Conservation (phyloP, 2,888 invertebrate species). For the Mesoligia furuncula region DNA sequence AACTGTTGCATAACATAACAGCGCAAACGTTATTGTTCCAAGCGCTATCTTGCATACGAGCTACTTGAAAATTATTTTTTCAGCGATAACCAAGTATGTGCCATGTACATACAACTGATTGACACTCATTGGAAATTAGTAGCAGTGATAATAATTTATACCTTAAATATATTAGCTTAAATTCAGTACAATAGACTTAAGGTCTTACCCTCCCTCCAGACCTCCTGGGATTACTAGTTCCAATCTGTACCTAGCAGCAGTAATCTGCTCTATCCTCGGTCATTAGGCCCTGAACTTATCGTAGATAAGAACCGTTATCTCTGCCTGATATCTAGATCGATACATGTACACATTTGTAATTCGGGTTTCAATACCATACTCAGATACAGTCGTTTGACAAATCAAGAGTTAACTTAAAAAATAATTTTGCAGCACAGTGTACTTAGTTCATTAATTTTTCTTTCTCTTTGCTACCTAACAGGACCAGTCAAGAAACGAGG, state of each 20-base stretch:
- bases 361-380: slow-evolving; percentile 62
- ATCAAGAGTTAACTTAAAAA: slow-evolving; percentile 7
- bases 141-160: not conserved
- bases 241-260: slow-evolving; percentile 60
- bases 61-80: slow-evolving; percentile 35
- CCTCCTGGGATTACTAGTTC: slow-evolving; percentile 34
- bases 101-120: slow-evolving; percentile 15
- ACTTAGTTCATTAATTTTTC: not conserved
- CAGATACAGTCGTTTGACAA: slow-evolving; percentile 34
- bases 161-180: not conserved
- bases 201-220: slow-evolving; percentile 7
- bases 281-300: slow-evolving; percentile 77
- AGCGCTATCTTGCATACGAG: slow-evolving; percentile 21
- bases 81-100: slow-evolving; percentile 5
- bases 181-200: not conserved
- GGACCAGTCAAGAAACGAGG: slow-evolving; percentile 34
- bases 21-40: slow-evolving; percentile 33
- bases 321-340: slow-evolving; percentile 78
- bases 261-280: slow-evolving; percentile 66
- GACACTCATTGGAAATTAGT: slow-evolving; percentile 26
- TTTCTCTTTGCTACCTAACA: slow-evolving; percentile 32
- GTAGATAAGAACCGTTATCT: slow-evolving; percentile 77
- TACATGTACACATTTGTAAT: slow-evolving; percentile 71
- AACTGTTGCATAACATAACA: slow-evolving; percentile 43
- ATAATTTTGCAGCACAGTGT: not conserved